A percentile compares a stretch with the other conserved stretches of the same genome.
phyloP scores from a whole-genome alignment of 2,888 invertebrate genomes.

The Chrysina gloriosa region DNA sequence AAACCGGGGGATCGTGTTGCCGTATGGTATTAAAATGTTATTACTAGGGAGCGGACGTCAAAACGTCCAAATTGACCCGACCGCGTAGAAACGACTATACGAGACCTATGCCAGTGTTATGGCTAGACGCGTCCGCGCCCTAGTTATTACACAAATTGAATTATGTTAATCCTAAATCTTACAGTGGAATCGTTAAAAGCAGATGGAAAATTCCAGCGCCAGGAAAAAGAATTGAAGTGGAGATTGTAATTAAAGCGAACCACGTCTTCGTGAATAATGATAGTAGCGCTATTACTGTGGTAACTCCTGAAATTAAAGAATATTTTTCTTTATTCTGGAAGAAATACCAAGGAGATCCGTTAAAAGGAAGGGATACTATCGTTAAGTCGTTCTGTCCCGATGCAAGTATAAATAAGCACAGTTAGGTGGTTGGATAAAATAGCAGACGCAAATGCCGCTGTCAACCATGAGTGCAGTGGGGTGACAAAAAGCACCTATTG shows the following conservation, averaged over 20 bases:
- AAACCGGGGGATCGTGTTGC: constrained; percentile 91
- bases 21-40: constrained; percentile 72
- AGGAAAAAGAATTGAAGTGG: constrained; percentile 76
- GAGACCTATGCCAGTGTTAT: no score
- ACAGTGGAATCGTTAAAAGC: constrained; percentile 80
- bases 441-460: not conserved
- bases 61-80: no score
- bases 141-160: no score
- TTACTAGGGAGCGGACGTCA: no score
- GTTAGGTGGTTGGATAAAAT: not conserved
- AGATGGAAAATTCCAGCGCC: constrained; percentile 75
- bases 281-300: constrained; percentile 63
- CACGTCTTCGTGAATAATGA: constrained; percentile 75
- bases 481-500: no score
- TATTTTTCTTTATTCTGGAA: constrained; percentile 82
- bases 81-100: no score
- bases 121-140: no score
- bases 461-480: no score
- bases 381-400: constrained; percentile 86
- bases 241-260: constrained; percentile 78
- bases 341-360: constrained; percentile 71
- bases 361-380: constrained; percentile 82
- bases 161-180: constrained; percentile 9
- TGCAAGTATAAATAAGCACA: constrained; percentile 63
- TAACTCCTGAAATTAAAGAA: constrained; percentile 75